These are phyloP conservation scores for Spodoptera exigua DNA, from an alignment of 2,888 invertebrate genomes.

Conservation along the genomic window DNA sequence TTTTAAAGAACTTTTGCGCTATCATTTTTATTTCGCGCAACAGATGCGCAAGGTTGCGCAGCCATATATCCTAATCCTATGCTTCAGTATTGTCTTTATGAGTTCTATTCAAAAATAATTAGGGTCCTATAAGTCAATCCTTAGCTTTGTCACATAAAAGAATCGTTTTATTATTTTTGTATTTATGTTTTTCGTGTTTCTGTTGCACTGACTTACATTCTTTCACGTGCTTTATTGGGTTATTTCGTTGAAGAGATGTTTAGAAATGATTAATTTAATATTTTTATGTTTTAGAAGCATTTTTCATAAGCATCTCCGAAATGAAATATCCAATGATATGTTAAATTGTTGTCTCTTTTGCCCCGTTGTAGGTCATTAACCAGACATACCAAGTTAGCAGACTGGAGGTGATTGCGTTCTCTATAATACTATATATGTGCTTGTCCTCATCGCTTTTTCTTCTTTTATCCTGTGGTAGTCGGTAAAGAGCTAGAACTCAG, in stretches of 20 bases:
- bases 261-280: no score
- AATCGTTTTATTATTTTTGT: not conserved
- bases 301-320: constrained; percentile 31
- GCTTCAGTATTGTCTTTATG: no score
- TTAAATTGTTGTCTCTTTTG: constrained; percentile 62
- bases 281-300: not conserved
- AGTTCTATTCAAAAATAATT: no score
- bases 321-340: constrained; percentile 21
- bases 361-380: constrained; percentile 79
- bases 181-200: no score
- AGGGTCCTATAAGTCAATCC: no score
- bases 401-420: constrained; percentile 69
- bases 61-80: no score
- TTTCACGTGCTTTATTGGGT: constrained; percentile 2
- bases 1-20: no score
- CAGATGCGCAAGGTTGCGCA: no score
- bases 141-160: no score
- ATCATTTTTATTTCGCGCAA: no score
- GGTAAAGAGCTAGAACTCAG: constrained; percentile 1
- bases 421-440: constrained; percentile 44
- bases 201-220: no score
- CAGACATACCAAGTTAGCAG: constrained; percentile 65
- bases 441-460: constrained; percentile 37
- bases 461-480: constrained; percentile 18
- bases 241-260: constrained; percentile 29